phyloP scores from a whole-genome alignment of 2,797 vertebrate genomes.

The Phoxinus dragarum region DNA sequence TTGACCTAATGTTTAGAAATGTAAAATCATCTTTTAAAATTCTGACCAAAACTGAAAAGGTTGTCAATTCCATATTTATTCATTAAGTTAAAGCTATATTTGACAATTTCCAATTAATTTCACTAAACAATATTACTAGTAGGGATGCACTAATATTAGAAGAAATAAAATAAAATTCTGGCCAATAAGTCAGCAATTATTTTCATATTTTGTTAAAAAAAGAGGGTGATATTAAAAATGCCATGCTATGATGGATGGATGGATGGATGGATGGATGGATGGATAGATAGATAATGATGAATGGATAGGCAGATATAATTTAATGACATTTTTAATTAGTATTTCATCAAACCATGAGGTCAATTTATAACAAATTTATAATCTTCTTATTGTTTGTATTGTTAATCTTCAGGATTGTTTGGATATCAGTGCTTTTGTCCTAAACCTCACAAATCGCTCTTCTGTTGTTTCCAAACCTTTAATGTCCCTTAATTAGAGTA shows the following conservation, averaged over 20 bases:
- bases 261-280: neutral
- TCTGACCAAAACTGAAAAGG: neutral
- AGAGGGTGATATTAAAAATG: too few species aligned
- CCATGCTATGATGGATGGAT: too few species aligned
- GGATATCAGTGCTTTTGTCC: neutral
- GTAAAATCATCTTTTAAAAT: neutral
- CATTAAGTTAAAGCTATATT: neutral
- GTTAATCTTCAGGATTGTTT: neutral
- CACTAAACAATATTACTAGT: neutral
- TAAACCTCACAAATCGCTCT: neutral
- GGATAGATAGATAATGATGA: neutral
- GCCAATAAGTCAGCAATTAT: neutral
- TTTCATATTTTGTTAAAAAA: too few species aligned
- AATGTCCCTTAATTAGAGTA: constrained; percentile 61
- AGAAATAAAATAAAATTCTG: neutral
- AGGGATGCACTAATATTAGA: neutral
- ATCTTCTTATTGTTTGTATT: neutral
- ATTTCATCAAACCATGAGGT: neutral
- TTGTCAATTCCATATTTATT: neutral
- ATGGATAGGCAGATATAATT: neutral
- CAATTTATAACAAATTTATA: neutral
- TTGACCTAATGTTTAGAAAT: neutral
- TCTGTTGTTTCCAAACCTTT: constrained; percentile 21
- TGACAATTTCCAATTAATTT: neutral
- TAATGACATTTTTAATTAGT: neutral